Conservation (phyloP, 1,140 invertebrate genomes). For the Phocides pigmalion region DNA sequence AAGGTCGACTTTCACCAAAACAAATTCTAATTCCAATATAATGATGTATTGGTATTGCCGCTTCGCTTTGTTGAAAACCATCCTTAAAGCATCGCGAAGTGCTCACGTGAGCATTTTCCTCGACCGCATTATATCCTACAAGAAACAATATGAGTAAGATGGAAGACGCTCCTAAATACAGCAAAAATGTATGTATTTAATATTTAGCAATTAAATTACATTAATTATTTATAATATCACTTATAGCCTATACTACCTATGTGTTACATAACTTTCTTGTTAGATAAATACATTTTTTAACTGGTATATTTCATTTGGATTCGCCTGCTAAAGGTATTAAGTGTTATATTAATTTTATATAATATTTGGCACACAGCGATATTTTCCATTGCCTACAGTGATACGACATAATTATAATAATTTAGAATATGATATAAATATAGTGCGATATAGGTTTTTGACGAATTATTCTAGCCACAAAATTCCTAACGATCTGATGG, state of each 20-base stretch:
- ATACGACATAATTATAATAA: slow-evolving; percentile 27
- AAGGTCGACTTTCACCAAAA: too few relatives aligned
- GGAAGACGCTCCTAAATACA: slow-evolving; percentile 82
- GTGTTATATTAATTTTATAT: slow-evolving; percentile 49
- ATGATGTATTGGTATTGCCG: too few relatives aligned
- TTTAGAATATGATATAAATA: slow-evolving; percentile 27
- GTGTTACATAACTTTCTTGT: slow-evolving; percentile 61
- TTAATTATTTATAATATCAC: slow-evolving; percentile 69
- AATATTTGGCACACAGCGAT: slow-evolving; percentile 69
- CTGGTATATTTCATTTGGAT: slow-evolving; percentile 66
- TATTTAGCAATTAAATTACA: slow-evolving; percentile 72
- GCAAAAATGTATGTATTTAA: slow-evolving; percentile 77
- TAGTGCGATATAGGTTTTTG: slow-evolving; percentile 5
- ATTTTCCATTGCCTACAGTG: slow-evolving; percentile 29
- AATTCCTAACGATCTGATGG: neutral
- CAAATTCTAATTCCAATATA: too few relatives aligned
- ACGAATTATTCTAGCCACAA: slow-evolving; percentile 3
- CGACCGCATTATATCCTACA: slow-evolving; percentile 56
- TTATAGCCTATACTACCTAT: slow-evolving; percentile 73
- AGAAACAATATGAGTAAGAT: slow-evolving; percentile 77
- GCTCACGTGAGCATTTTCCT: slow-evolving; percentile 38
- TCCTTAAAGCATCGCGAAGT: too few relatives aligned
- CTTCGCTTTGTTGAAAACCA: too few relatives aligned
- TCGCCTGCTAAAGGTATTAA: slow-evolving; percentile 45
- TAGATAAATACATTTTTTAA: slow-evolving; percentile 70